Percentiles rank a stretch among this genome's conserved stretches.
These are phyloP conservation scores for Epinotia brunnichana DNA, from an alignment of 2,888 invertebrate species.

Conservation along the genomic window DNA sequence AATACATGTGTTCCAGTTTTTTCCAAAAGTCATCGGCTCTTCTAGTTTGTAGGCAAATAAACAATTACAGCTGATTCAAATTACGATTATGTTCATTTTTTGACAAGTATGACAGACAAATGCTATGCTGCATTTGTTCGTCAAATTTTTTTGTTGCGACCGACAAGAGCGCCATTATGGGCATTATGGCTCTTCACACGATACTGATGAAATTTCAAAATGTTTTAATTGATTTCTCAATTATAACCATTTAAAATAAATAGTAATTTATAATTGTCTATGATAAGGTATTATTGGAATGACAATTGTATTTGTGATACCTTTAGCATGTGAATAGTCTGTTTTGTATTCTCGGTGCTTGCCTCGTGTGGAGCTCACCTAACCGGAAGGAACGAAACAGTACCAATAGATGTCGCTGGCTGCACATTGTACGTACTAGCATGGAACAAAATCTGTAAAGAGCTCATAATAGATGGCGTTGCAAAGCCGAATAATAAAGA, in stretches of 20 bases:
- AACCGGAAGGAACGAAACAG: background rate
- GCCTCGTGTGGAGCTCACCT: background rate
- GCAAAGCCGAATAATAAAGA: background rate
- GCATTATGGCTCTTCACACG: background rate
- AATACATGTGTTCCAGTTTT: conserved; percentile 65
- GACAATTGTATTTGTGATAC: background rate
- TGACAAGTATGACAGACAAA: conserved; percentile 23
- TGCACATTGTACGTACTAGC: background rate
- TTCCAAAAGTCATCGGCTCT: conserved; percentile 72
- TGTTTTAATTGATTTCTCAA: background rate
- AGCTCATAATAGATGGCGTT: conserved; percentile 24
- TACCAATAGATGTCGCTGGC: conserved; percentile 23
- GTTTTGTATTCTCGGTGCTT: background rate
- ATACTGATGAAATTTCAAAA: background rate
- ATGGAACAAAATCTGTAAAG: too few species aligned
- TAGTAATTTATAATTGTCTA: too few species aligned
- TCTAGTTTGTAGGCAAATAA: conserved; percentile 10
- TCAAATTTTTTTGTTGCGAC: background rate
- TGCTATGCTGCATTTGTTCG: background rate
- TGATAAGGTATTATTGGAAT: too few species aligned
- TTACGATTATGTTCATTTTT: conserved; percentile 10
- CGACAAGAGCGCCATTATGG: background rate
- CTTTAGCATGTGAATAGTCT: background rate
- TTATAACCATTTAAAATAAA: background rate
- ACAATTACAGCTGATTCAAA: conserved; percentile 22